Base-by-base conservation (phyloP, 2,888 invertebrate species). In the Cordilura impudica region DNA sequence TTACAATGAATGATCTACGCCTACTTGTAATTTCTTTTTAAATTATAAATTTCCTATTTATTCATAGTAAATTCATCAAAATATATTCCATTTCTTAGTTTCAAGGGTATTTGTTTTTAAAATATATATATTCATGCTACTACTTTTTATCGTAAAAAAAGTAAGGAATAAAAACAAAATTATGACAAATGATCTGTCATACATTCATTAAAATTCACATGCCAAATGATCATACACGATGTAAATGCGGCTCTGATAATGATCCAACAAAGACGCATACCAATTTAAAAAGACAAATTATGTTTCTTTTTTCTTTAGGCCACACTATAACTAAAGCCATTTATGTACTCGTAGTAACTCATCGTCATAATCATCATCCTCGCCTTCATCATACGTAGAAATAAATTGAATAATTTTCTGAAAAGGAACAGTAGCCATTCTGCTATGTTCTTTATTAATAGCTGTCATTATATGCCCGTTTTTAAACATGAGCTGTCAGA, bases 261-360 rank as follows among this genome's bases (percentile, higher is more conserved):
- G 45, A 56, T 63, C 73, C 29, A 61, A 71, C 61, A 71, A 61
- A 71, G 56, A 71, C 19, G 74, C 79, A 75, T 71, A 79, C 29
- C 74, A 79, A 79, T 79, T 75, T 54, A 75, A 74, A 71, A 71
- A 71, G 74, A 79, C 79, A 79, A 75, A 75, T 79, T 71, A 63
- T 78, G 23, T 58, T 65, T 49, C 53, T 67, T 26, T 61, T n/a
- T 56, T 70, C n/a, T n/a, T 60, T 54, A 23, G 51, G 23, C 12
- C 31, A 47, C 45, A 23, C 35, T 5, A 35, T 12, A 21, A 35
- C 31, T 2, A 35, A 10, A 58, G 21, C 53, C 26, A 53, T 26
- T 26, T 26, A 49, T 49, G 29, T 58, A 39, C 51, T 39, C n/a
- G 26, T 43, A 26, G 31, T n/a, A 2, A 35, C 10, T 39, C 35